Conservation (phyloP, 2,797 vertebrate genomes). For the Pangasius djambal region DNA sequence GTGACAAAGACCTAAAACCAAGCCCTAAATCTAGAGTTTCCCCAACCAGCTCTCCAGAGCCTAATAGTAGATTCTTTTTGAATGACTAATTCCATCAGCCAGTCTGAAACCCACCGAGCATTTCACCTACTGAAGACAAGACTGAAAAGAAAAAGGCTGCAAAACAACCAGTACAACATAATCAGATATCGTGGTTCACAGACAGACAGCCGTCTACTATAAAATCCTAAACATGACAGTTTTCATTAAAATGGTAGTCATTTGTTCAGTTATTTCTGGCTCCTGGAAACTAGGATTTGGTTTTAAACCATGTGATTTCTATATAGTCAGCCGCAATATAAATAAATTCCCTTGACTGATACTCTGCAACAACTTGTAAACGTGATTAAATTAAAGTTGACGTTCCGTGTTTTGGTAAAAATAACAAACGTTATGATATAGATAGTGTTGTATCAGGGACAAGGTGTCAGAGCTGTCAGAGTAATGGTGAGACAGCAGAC, state of each 20-base stretch:
- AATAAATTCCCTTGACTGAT: not conserved
- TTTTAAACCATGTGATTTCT: not conserved
- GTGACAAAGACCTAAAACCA: not conserved
- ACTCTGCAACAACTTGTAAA: not conserved
- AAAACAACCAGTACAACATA: not conserved
- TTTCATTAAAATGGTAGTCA: not conserved
- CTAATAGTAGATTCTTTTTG: not conserved
- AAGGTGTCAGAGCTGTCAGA: not conserved
- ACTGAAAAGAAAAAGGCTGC: not conserved
- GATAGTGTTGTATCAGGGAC: not conserved
- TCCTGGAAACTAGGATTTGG: not conserved
- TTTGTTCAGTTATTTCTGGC: not conserved
- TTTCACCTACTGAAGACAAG: no score
- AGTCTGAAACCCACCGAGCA: not conserved
- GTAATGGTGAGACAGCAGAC: not conserved
- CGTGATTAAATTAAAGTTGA: not conserved
- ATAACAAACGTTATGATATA: not conserved
- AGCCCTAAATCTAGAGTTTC: not conserved
- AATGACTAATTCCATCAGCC: not conserved
- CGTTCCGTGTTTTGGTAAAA: not conserved
- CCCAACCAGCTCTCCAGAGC: not conserved
- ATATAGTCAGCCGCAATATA: not conserved
- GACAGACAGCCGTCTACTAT: not conserved
- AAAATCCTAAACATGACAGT: not conserved
- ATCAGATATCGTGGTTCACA: not conserved